These are phyloP conservation scores for Drepanosiphum platanoidis DNA, from an alignment of 2,888 invertebrate species.

Conservation along the genomic window DNA sequence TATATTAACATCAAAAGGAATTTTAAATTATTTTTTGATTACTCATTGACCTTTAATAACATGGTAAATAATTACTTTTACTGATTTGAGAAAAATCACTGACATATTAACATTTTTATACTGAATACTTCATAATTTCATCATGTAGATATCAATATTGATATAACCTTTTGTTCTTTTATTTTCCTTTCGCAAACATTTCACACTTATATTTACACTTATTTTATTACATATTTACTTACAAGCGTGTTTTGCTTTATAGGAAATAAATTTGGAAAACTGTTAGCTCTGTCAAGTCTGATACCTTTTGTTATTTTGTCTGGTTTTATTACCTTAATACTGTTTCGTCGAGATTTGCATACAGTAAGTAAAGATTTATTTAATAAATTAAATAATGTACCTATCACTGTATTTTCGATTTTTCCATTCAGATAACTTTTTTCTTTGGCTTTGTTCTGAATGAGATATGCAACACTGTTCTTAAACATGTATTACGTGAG, in stretches of 20 bases:
- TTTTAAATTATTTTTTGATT: neutral
- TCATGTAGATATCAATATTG: too few species aligned
- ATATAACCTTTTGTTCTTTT: too few species aligned
- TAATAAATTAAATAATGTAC: neutral
- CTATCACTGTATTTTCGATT: too few species aligned
- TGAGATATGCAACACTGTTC: conserved; percentile 80
- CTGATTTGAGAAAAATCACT: neutral
- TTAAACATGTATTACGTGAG: conserved; percentile 85
- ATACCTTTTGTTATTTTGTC: conserved; percentile 84
- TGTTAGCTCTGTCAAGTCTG: conserved; percentile 84
- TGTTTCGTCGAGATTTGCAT: conserved; percentile 90
- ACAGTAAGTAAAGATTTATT: conserved; percentile 74
- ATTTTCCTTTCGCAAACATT: too few species aligned
- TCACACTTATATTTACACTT: too few species aligned
- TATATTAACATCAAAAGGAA: too few species aligned
- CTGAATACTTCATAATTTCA: neutral
- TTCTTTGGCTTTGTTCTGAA: conserved; percentile 81
- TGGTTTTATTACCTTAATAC: conserved; percentile 83
- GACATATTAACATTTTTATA: neutral
- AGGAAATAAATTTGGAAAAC: conserved; percentile 86
- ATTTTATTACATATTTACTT: too few species aligned
- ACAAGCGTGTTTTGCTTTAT: conserved; percentile 69
- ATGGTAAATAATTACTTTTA: too few species aligned
- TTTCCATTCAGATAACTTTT: conserved; percentile 90
- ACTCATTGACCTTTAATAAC: too few species aligned